phyloP scores from a whole-genome alignment of 2,113 vertebrate genomes.

The Talpa occidentalis region DNA sequence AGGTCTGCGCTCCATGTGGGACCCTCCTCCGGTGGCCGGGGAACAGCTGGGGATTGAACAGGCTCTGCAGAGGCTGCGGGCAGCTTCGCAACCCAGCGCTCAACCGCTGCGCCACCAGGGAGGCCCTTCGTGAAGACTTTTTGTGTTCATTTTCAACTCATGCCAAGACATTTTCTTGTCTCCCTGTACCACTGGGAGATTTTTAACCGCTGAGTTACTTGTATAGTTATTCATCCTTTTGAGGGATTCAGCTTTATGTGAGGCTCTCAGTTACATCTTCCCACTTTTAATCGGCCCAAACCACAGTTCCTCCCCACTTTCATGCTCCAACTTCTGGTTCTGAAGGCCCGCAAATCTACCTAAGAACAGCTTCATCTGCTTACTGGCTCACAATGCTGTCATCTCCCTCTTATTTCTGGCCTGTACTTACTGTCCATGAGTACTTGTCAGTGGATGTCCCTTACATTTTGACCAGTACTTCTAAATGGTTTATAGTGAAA shows the following conservation, averaged over 20 bases:
- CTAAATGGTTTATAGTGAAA: background rate
- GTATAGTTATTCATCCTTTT: conserved; percentile 19
- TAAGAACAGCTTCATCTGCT: background rate
- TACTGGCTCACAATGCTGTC: background rate
- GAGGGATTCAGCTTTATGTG: background rate
- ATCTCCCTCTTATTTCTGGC: background rate
- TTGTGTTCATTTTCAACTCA: background rate
- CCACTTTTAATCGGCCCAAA: background rate
- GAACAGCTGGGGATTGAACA: too few species aligned
- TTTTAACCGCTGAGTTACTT: conserved; percentile 10
- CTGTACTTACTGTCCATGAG: background rate
- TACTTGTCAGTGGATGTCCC: background rate
- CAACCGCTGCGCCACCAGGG: too few species aligned
- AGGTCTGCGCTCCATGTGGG: too few species aligned
- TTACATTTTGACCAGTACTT: conserved; percentile 15
- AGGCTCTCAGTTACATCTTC: background rate
- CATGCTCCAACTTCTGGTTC: background rate
- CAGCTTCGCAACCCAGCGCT: too few species aligned
- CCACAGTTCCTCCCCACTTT: background rate
- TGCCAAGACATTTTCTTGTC: conserved; percentile 18
- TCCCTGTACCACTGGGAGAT: background rate
- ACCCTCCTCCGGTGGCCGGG: too few species aligned
- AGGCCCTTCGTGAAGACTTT: conserved; percentile 8
- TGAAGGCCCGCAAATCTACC: background rate
- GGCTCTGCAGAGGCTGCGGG: too few species aligned